phyloP scores from a whole-genome alignment of 1,140 invertebrate genomes.

The Muscidifurax raptorellus region DNA sequence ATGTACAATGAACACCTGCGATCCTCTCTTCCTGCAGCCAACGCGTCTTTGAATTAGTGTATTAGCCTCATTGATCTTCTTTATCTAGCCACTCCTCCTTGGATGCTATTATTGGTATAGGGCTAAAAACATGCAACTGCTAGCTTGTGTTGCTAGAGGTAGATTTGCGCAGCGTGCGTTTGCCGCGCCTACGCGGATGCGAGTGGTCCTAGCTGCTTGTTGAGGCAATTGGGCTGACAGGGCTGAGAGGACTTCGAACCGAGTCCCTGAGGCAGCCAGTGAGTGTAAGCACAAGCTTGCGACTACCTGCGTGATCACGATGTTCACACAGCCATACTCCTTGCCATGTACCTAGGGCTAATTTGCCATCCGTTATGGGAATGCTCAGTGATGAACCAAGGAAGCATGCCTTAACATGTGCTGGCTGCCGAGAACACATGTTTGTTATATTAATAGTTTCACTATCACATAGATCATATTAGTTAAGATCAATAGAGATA shows the following conservation, averaged over 20 bases:
- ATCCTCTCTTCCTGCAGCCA: background rate
- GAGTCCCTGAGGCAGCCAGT: constrained; percentile 91
- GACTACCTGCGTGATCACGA: constrained; percentile 93
- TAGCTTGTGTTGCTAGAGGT: constrained; percentile 73
- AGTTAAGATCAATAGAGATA: background rate
- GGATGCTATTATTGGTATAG: constrained; percentile 61
- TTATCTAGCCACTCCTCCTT: constrained; percentile 27
- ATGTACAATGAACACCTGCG: background rate
- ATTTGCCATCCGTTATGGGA: constrained; percentile 95
- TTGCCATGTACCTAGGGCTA: constrained; percentile 97
- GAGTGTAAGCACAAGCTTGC: constrained; percentile 93
- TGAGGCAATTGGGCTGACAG: constrained; percentile 88
- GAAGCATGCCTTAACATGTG: constrained; percentile 97
- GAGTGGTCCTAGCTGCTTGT: constrained; percentile 89
- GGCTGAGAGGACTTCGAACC: constrained; percentile 87
- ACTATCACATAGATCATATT: background rate
- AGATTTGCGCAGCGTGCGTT: constrained; percentile 72
- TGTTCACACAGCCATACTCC: constrained; percentile 99
- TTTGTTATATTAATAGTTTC: constrained; percentile 12
- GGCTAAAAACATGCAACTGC: constrained; percentile 70
- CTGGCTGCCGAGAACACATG: constrained; percentile 83
- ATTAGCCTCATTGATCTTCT: constrained; percentile 3
- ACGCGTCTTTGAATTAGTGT: constrained; percentile 15
- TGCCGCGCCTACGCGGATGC: constrained; percentile 73
- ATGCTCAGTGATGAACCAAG: constrained; percentile 96